Conservation (phyloP, 2,797 vertebrate genomes). For the Rhadinocentrus ornatus region DNA sequence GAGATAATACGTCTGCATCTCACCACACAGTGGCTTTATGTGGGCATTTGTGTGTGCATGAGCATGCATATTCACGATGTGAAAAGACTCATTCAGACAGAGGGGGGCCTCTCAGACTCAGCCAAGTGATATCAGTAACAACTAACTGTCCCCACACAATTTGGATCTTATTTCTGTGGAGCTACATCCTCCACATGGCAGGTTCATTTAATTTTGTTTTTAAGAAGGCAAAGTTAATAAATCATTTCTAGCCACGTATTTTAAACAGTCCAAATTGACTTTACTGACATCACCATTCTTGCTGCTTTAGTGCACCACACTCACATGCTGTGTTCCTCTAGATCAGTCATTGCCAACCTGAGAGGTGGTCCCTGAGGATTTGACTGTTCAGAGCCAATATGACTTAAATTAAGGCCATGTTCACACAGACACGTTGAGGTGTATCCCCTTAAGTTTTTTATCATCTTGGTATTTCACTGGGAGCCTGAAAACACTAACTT, state of each 20-base stretch:
- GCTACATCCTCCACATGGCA: constrained; percentile 32
- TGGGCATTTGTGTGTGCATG: constrained; percentile 22
- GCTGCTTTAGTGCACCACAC: neutral
- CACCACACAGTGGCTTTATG: constrained; percentile 32
- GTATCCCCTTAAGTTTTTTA: too few relatives aligned
- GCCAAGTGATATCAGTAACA: constrained; percentile 73
- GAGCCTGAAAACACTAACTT: too few relatives aligned
- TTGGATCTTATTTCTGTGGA: constrained; percentile 38
- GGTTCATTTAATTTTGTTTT: constrained; percentile 6
- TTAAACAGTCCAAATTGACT: neutral
- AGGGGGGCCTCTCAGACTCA: constrained; percentile 57
- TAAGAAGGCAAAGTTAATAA: neutral
- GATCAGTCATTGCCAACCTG: too few relatives aligned
- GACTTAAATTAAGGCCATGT: too few relatives aligned
- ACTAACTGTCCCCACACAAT: constrained; percentile 58
- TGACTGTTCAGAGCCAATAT: too few relatives aligned
- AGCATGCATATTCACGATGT: constrained; percentile 30
- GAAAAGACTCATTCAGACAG: constrained; percentile 67
- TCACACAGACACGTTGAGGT: too few relatives aligned
- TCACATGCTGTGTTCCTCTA: neutral
- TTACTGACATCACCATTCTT: neutral
- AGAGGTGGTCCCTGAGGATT: too few relatives aligned
- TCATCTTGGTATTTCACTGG: too few relatives aligned
- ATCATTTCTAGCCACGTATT: too few relatives aligned
- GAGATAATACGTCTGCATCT: constrained; percentile 10